Base-by-base conservation (phyloP, 2,888 invertebrate species). In the Phaedon cochleariae region DNA sequence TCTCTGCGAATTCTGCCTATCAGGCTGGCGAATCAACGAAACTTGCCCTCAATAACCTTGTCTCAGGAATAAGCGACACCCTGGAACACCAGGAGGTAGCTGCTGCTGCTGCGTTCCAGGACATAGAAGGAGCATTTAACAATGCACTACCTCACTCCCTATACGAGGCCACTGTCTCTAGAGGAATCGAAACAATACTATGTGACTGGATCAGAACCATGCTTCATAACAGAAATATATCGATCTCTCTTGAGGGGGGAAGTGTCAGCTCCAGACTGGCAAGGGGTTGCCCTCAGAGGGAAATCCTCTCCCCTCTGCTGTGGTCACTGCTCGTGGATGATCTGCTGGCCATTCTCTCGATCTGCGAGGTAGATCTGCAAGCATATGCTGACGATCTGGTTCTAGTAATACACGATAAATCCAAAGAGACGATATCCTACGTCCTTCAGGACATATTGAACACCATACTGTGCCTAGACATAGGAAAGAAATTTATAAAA, bases 91-190 rank as follows among this genome's bases (percentile, higher is more conserved):
- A 53, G 20, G 20, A 15, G 29, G 53, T 12, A 29, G 29, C 20
- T 10, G 53, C 7, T 7, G 53, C 7, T 7, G 26, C 53, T 2
- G 29, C 53, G 7, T 53, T 53, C 29, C 22, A 26, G 1, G 26
- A 53, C 12, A 53, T 53, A 31, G 29, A 53, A 53, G 9, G 29
- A 53, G 26, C 29, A 20, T 53, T 53, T n/a, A 53, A 37, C 41
- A 41, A 41, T 62, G 37, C 17, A 54, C 2, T 34, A 10, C 31
- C 31, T 34, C 31, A 34, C 10, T 34, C 6, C 31, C 31, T 9
- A 5, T 34, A 34, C 9, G 31, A 34, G 31, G 31, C 31, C 10
- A 34, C 31, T 34, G 31, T 34, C 9, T 34, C 31, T 34, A 34
- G 31, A 10, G 31, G 26, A 26, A 26, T 26, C 31, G 31, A 34